Conservation (phyloP, 92 coral and sea anemone species). For the Porites rus region DNA sequence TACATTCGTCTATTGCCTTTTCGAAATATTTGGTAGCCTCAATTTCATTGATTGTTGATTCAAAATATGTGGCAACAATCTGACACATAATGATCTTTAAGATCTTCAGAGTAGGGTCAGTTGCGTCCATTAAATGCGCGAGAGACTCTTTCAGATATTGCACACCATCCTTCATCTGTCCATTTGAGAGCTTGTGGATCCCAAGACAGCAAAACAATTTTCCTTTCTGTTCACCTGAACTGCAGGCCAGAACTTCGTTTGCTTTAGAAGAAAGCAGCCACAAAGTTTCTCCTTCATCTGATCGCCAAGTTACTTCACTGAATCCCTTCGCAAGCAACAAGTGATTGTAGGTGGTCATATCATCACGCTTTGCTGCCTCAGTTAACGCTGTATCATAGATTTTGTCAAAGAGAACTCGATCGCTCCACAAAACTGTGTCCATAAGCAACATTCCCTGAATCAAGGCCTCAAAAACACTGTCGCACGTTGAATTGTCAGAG, state of each 20-base stretch:
- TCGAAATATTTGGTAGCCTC: background rate
- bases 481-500: background rate
- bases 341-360: background rate
- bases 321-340: conserved; percentile 10
- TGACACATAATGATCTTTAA: background rate
- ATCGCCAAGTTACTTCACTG: conserved; percentile 9
- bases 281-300: background rate
- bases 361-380: background rate
- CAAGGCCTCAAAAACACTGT: conserved; percentile 3
- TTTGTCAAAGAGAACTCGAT: background rate
- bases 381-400: background rate
- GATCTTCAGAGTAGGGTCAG: background rate
- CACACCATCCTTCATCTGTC: background rate
- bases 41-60: background rate
- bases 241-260: background rate
- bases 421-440: conserved; percentile 17
- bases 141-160: background rate
- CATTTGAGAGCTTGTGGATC: conserved; percentile 2
- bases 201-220: background rate
- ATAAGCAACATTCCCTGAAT: background rate
- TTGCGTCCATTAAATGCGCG: background rate
- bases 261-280: background rate
- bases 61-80: background rate
- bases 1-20: background rate
- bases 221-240: background rate